Evolutionary conservation across 1,140 invertebrate genomes (phyloP).

Genomic region (Tenebrio molitor): DNA sequence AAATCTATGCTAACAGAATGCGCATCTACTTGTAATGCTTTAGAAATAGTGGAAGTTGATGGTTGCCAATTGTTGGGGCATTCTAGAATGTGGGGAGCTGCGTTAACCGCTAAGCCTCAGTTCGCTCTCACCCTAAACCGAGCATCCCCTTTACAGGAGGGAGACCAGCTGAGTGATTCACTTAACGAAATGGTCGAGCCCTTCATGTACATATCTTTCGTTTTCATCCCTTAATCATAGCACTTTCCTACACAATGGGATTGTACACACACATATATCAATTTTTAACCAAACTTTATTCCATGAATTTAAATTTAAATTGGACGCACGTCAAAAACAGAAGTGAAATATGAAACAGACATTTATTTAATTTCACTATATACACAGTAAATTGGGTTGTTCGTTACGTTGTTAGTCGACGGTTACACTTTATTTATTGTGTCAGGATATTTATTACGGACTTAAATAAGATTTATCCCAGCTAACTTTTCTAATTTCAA

Average conservation of each 20-base stretch:
- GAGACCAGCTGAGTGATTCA: conserved; percentile 39
- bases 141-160: conserved; percentile 31
- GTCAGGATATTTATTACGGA: conserved; percentile 1
- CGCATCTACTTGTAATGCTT: conserved; percentile 26
- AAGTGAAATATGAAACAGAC: conserved; percentile 32
- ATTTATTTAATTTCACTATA: conserved; percentile 25
- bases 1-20: conserved; percentile 21
- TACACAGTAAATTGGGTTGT: conserved; percentile 10
- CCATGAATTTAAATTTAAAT: conserved; percentile 33
- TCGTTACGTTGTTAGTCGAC: conserved; percentile 6
- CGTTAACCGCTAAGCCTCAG: conserved; percentile 30
- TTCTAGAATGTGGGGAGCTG: conserved; percentile 30
- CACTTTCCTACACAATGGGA: conserved; percentile 29
- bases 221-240: conserved; percentile 39
- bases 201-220: conserved; percentile 39
- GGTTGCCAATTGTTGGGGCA: conserved; percentile 13
- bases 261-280: conserved; percentile 34
- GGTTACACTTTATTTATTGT: conserved; percentile 5
- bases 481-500: not conserved
- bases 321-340: conserved; percentile 23
- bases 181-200: conserved; percentile 39
- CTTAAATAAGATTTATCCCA: conserved; percentile 25
- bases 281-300: conserved; percentile 30
- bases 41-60: conserved; percentile 26
- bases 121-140: conserved; percentile 33